Evolutionary conservation across 2,113 vertebrate species (phyloP).

Genomic region (Excalfactoria chinensis): DNA sequence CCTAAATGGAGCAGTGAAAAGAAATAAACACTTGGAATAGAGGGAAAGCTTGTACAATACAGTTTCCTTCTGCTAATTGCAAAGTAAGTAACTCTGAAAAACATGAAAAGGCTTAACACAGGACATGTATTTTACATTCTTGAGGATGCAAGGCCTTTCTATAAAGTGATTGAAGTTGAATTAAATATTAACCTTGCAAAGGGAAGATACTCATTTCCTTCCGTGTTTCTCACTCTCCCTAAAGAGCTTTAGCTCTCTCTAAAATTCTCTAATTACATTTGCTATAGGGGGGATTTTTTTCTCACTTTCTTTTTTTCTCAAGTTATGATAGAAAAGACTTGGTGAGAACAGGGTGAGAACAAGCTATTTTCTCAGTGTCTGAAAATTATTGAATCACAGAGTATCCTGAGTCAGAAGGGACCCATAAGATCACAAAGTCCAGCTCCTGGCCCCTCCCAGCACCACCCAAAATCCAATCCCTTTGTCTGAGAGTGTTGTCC

Average conservation of each 20-base stretch:
- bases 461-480: background rate
- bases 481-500: background rate
- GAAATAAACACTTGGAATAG: background rate
- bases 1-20: background rate
- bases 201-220: background rate
- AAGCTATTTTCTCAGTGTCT: background rate
- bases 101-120: background rate
- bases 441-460: background rate
- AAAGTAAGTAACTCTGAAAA: background rate
- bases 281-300: background rate
- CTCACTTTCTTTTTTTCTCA: background rate
- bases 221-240: too few relatives aligned
- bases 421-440: background rate
- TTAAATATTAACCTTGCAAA: background rate
- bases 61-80: background rate
- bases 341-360: background rate
- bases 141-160: background rate
- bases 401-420: too few relatives aligned
- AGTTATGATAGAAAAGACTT: background rate
- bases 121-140: background rate
- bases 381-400: background rate
- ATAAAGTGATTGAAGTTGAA: background rate
- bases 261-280: background rate
- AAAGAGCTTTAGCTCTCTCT: background rate
- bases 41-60: too few relatives aligned